Percentiles rank a stretch among this genome's conserved stretches.
These are phyloP conservation scores for Muraenolepis orangiensis DNA, from an alignment of 2,797 vertebrate genomes.

Conservation along the genomic window DNA sequence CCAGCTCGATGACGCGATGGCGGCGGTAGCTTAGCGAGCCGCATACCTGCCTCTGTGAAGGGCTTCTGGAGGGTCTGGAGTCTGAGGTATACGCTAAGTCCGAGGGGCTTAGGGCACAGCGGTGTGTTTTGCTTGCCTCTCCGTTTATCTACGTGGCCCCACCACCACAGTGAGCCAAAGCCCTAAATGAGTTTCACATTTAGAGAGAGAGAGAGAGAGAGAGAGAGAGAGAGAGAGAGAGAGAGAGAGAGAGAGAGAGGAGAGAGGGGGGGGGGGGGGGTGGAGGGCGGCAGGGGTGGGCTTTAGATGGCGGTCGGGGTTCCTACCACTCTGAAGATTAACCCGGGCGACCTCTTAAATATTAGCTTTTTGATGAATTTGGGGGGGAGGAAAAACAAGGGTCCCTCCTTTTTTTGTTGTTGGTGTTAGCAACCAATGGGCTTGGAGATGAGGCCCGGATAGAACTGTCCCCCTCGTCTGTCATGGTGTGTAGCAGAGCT, in stretches of 20 bases:
- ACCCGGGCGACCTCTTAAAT: slow-evolving; percentile 54
- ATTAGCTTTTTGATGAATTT: slow-evolving; percentile 53
- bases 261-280: too few species aligned
- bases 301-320: slow-evolving; percentile 27
- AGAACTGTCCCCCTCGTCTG: background rate
- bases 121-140: slow-evolving; percentile 26
- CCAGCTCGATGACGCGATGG: too few species aligned
- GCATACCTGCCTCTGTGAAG: background rate
- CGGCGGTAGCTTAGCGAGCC: too few species aligned
- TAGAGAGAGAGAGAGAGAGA: too few species aligned
- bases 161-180: slow-evolving; percentile 35
- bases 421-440: background rate
- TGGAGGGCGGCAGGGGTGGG: slow-evolving; percentile 34
- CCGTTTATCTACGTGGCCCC: slow-evolving; percentile 41
- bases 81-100: background rate
- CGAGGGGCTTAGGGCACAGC: slow-evolving; percentile 9
- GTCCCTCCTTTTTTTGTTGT: background rate
- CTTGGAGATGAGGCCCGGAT: background rate
- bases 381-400: slow-evolving; percentile 16
- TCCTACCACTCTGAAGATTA: slow-evolving; percentile 52
- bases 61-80: background rate
- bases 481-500: too few species aligned
- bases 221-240: too few species aligned
- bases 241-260: too few species aligned
- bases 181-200: slow-evolving; percentile 44